Evolutionary conservation across 1,140 invertebrate species (phyloP).

Genomic region (Zaprionus ghesquierei): DNA sequence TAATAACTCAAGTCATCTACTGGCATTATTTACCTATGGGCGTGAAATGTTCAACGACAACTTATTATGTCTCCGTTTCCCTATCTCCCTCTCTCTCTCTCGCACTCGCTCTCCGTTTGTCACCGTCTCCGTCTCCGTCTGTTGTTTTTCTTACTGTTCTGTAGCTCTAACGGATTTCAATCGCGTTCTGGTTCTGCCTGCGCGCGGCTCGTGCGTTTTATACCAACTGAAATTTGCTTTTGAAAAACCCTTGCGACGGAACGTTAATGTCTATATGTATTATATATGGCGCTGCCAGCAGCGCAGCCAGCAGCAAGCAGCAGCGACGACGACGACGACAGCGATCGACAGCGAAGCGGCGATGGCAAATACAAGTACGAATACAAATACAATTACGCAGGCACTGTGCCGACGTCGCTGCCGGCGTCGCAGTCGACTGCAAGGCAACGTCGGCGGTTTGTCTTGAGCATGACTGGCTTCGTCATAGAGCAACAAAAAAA

Average conservation of each 20-base stretch:
- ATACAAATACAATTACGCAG: conserved; percentile 21
- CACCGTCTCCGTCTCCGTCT: conserved; percentile 7
- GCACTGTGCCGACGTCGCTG: not conserved
- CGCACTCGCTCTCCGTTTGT: no score
- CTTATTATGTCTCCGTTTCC: conserved; percentile 20
- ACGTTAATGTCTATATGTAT: conserved; percentile 54
- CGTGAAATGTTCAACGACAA: conserved; percentile 19
- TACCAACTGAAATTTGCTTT: conserved; percentile 77
- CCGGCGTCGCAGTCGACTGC: not conserved
- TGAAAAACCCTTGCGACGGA: conserved; percentile 78
- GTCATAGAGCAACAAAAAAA: conserved; percentile 10
- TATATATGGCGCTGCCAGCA: conserved; percentile 4
- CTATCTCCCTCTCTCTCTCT: not conserved
- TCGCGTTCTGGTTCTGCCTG: conserved; percentile 62
- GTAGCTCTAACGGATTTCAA: conserved; percentile 36
- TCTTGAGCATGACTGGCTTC: no score
- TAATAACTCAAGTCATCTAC: conserved; percentile 38
- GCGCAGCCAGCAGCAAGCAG: not conserved
- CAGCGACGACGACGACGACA: conserved; percentile 13
- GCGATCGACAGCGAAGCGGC: conserved; percentile 29
- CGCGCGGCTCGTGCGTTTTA: conserved; percentile 66
- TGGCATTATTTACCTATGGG: conserved; percentile 40
- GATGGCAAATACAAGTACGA: conserved; percentile 37
- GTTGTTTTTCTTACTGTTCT: conserved; percentile 7
- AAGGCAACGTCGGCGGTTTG: no score